A percentile compares a stretch with the other conserved stretches of the same genome.
Evolutionary conservation across 2,888 invertebrate genomes (phyloP).

Genomic region (Pharmacophagus antenor): DNA sequence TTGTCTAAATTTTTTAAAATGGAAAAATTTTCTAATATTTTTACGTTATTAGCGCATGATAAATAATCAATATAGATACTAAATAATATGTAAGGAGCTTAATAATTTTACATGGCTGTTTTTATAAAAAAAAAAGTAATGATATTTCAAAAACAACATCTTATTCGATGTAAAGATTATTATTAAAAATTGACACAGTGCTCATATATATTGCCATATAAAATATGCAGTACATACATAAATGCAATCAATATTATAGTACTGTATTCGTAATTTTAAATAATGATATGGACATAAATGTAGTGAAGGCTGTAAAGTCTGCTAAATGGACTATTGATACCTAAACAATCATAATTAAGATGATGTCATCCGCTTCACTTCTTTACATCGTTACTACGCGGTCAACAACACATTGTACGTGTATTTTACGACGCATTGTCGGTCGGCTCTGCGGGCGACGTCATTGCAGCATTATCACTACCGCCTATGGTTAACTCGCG

Average conservation of each 20-base stretch:
- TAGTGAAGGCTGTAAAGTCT: not conserved
- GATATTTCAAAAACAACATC: too few species aligned
- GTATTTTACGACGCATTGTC: slow-evolving; percentile 22
- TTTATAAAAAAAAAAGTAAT: too few species aligned
- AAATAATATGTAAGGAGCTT: too few species aligned
- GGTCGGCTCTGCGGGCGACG: slow-evolving; percentile 14
- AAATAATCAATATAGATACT: too few species aligned
- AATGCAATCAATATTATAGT: not conserved
- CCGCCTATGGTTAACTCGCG: slow-evolving; percentile 3
- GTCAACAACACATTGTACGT: slow-evolving; percentile 20
- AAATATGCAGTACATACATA: not conserved
- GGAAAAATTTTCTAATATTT: too few species aligned
- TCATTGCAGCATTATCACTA: slow-evolving; percentile 12
- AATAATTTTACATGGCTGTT: too few species aligned
- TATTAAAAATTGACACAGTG: too few species aligned
- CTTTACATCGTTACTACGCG: slow-evolving; percentile 7
- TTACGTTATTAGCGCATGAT: too few species aligned
- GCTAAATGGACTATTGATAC: slow-evolving; percentile 8
- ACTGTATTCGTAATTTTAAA: not conserved
- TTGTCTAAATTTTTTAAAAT: too few species aligned
- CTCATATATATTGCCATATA: not conserved
- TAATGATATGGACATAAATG: not conserved
- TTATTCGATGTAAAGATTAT: too few species aligned
- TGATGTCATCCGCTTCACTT: slow-evolving; percentile 13
- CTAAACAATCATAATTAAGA: too few species aligned